These are phyloP conservation scores for Crioceris asparagi DNA, from an alignment of 2,888 invertebrate species.

Conservation along the genomic window DNA sequence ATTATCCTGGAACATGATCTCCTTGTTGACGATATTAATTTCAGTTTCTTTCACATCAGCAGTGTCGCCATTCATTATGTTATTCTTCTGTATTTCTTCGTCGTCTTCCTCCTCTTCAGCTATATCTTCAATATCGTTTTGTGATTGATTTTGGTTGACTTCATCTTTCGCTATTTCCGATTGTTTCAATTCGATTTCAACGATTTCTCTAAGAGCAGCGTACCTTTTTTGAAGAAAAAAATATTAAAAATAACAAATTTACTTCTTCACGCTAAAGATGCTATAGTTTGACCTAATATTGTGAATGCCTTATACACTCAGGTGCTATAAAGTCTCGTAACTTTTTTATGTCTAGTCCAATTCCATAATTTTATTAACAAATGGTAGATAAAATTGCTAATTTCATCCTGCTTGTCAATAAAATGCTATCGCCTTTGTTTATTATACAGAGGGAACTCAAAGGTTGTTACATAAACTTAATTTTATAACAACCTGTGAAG, in stretches of 20 bases:
- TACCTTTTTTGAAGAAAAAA: no score
- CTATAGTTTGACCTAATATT: no score
- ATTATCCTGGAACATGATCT: slow-evolving; percentile 13
- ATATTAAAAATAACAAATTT: not conserved
- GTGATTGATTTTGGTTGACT: slow-evolving; percentile 39
- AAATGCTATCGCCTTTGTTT: no score
- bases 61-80: slow-evolving; percentile 16
- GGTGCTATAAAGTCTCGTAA: no score
- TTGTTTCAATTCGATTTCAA: slow-evolving; percentile 42
- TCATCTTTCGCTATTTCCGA: slow-evolving; percentile 38
- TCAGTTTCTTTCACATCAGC: slow-evolving; percentile 18
- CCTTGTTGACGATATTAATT: slow-evolving; percentile 16
- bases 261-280: not conserved
- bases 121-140: slow-evolving; percentile 42
- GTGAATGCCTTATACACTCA: no score
- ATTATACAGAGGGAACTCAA: no score
- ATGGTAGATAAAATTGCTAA: no score
- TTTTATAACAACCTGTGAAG: no score
- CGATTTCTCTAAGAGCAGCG: slow-evolving; percentile 70
- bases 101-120: slow-evolving; percentile 24
- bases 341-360: no score
- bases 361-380: no score
- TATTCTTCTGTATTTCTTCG: slow-evolving; percentile 13
- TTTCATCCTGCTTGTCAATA: no score
- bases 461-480: no score